Evolutionary conservation across 1,140 invertebrate species (phyloP).

Genomic region (Scaptomyza hsui): DNA sequence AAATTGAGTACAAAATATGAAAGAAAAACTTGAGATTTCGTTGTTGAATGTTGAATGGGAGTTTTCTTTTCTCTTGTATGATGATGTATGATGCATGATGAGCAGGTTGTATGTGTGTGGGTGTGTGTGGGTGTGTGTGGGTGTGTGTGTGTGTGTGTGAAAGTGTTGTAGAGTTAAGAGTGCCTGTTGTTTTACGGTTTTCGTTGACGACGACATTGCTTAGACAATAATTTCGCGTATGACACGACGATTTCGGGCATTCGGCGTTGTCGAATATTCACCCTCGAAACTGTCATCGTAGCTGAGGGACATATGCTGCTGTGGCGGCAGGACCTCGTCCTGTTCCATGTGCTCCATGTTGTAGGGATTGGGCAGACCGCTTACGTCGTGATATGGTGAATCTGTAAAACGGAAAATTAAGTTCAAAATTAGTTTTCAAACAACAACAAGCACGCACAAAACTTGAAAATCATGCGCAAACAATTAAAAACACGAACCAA

Average conservation of each 20-base stretch:
- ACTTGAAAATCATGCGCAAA: slow-evolving; percentile 69
- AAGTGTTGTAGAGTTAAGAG: slow-evolving; percentile 31
- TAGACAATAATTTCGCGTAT: slow-evolving; percentile 97
- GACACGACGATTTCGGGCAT: slow-evolving; percentile 93
- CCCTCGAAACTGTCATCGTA: slow-evolving; percentile 96
- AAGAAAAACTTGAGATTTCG: slow-evolving; percentile 46
- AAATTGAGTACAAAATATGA: slow-evolving; percentile 40
- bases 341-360: slow-evolving; percentile 90
- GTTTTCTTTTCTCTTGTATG: neutral
- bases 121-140: slow-evolving; percentile 34
- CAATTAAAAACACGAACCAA: slow-evolving; percentile 76
- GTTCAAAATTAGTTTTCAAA: slow-evolving; percentile 70
- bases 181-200: slow-evolving; percentile 26
- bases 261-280: slow-evolving; percentile 96
- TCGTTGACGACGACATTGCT: slow-evolving; percentile 81
- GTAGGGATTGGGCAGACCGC: slow-evolving; percentile 94
- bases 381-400: slow-evolving; percentile 96
- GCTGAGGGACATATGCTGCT: slow-evolving; percentile 92
- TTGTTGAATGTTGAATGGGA: slow-evolving; percentile 22
- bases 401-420: slow-evolving; percentile 86
- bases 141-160: slow-evolving; percentile 1
- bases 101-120: slow-evolving; percentile 9
- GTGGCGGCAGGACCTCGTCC: slow-evolving; percentile 88
- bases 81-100: slow-evolving; percentile 10
- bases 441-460: slow-evolving; percentile 37